Evolutionary conservation across 2,113 vertebrate species (phyloP).

Genomic region (Meriones unguiculatus): DNA sequence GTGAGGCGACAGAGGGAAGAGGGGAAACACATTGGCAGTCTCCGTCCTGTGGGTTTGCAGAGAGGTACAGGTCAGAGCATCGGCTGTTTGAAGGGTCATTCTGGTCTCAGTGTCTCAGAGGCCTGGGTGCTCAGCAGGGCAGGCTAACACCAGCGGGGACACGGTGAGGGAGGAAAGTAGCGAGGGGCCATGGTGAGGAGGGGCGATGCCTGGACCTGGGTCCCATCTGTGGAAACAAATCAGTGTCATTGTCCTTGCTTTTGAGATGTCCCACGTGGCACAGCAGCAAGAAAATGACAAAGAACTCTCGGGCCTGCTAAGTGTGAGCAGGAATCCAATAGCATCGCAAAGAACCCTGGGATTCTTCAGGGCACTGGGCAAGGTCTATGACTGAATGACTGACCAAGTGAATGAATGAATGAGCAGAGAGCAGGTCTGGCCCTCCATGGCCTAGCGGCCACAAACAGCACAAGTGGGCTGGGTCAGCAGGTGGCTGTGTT

Average conservation of each 20-base stretch:
- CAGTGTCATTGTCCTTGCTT: neutral
- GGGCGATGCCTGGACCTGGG: neutral
- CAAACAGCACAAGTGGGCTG: neutral
- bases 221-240: neutral
- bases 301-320: neutral
- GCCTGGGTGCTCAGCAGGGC: neutral
- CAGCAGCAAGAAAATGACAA: neutral
- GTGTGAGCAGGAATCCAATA: neutral
- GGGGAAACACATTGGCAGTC: fast-evolving
- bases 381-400: neutral
- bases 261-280: neutral
- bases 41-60: fast-evolving
- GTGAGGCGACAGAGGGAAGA: neutral
- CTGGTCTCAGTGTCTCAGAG: neutral
- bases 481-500: neutral
- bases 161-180: neutral
- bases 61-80: neutral
- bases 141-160: neutral
- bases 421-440: neutral
- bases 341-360: neutral
- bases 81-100: neutral
- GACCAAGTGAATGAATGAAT: neutral
- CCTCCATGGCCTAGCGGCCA: neutral
- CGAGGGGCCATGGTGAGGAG: neutral
- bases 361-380: neutral